Evolutionary conservation across 2,113 vertebrate genomes (phyloP).

Genomic region (Rhinichthys klamathensis): DNA sequence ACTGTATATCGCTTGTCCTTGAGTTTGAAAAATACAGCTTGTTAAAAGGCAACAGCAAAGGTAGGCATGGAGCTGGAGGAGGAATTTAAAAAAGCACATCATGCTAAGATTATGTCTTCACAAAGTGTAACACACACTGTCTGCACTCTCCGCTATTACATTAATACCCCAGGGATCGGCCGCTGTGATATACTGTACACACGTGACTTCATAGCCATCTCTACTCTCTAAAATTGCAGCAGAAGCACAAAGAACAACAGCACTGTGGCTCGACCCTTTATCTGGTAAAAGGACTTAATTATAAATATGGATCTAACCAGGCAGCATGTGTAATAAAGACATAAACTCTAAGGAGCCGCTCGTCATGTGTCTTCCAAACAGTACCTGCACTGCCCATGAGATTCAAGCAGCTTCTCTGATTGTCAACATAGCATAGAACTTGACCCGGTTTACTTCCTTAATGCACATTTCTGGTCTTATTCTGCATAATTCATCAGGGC

Average conservation of each 20-base stretch:
- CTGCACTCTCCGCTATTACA: constrained; percentile 38
- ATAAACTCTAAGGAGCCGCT: not conserved
- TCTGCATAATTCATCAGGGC: not conserved
- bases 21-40: not conserved
- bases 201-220: constrained; percentile 10
- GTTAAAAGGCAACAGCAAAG: constrained; percentile 14
- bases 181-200: constrained; percentile 17
- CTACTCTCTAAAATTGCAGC: not conserved
- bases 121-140: constrained; percentile 25
- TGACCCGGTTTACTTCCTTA: not conserved
- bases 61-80: not conserved
- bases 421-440: not conserved
- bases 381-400: not conserved
- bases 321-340: not conserved
- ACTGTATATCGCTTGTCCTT: not conserved
- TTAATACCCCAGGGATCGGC: constrained; percentile 2
- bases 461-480: constrained; percentile 1
- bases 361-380: not conserved
- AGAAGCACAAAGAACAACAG: constrained; percentile 8
- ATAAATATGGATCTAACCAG: constrained; percentile 32
- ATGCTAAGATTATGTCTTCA: constrained; percentile 11
- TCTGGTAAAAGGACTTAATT: constrained; percentile 19
- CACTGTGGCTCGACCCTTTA: not conserved
- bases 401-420: not conserved
- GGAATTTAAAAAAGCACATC: constrained; percentile 24